Conservation (phyloP, 1,140 invertebrate genomes). For the Orussus abietinus region DNA sequence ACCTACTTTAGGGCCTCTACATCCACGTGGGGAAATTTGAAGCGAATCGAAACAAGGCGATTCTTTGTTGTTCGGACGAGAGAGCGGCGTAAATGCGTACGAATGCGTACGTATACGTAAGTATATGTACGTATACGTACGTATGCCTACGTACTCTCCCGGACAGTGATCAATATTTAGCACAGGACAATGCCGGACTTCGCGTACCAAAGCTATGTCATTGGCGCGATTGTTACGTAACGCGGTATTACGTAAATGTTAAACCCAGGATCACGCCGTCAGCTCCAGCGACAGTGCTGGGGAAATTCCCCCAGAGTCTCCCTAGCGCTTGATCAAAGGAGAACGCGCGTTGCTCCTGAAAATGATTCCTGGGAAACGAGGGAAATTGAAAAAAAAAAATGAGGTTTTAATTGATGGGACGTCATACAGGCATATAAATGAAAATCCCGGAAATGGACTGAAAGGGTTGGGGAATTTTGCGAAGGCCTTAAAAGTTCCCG, state of each 20-base stretch:
- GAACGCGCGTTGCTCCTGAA: background rate
- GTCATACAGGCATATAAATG: background rate
- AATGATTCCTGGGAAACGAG: background rate
- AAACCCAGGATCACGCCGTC: constrained; percentile 19
- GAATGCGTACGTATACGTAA: constrained; percentile 12
- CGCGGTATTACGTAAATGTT: constrained; percentile 14
- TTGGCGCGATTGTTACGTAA: constrained; percentile 21
- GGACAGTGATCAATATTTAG: constrained; percentile 24
- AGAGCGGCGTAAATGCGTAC: background rate
- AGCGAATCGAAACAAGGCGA: background rate
- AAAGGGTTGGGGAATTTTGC: too few relatives aligned
- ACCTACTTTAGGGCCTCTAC: background rate
- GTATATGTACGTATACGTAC: constrained; percentile 10
- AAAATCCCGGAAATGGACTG: constrained; percentile 5
- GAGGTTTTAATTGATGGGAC: too few relatives aligned
- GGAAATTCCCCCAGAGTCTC: background rate
- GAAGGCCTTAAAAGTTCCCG: too few relatives aligned
- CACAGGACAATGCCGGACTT: constrained; percentile 19
- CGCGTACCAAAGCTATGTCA: constrained; percentile 8
- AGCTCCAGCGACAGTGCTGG: background rate
- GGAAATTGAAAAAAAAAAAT: too few relatives aligned
- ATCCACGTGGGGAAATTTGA: background rate
- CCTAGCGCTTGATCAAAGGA: background rate
- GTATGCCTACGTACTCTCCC: too few relatives aligned
- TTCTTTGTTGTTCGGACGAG: constrained; percentile 1